phyloP scores from a whole-genome alignment of 2,888 invertebrate genomes.

The Caenorhabditis auriculariae region DNA sequence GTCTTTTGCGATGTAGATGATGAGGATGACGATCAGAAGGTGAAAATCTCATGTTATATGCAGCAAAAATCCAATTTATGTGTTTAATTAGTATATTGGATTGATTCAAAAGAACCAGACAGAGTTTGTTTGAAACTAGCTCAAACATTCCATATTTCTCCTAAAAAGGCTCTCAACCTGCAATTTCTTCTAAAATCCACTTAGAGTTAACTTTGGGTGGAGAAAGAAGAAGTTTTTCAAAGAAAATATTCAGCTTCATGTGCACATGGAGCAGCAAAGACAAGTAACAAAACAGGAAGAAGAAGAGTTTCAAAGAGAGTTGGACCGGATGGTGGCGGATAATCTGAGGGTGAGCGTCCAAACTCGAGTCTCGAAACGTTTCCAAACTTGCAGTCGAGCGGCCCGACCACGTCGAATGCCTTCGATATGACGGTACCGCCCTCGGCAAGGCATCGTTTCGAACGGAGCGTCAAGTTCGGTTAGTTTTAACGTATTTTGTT shows the following conservation, averaged over 20 bases:
- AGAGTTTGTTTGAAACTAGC: too few relatives aligned
- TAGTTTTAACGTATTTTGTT: constrained; percentile 11
- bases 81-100: too few relatives aligned
- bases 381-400: too few relatives aligned
- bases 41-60: too few relatives aligned
- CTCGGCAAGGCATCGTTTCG: constrained; percentile 47
- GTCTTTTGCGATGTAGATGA: too few relatives aligned
- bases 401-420: constrained; percentile 21
- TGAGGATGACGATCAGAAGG: too few relatives aligned
- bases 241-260: neutral
- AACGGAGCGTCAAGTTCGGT: constrained; percentile 52
- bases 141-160: too few relatives aligned
- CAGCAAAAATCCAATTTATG: too few relatives aligned
- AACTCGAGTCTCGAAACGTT: too few relatives aligned
- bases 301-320: constrained; percentile 54
- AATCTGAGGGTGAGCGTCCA: constrained; percentile 21
- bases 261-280: too few relatives aligned
- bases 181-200: neutral
- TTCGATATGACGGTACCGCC: constrained; percentile 52
- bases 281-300: constrained; percentile 46
- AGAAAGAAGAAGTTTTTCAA: neutral
- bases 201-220: neutral
- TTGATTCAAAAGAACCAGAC: too few relatives aligned
- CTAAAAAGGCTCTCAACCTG: neutral
- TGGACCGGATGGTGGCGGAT: constrained; percentile 52